Evolutionary conservation across 2,888 invertebrate genomes (phyloP), one percentile per base, ranked within the genome.

Genomic region (Mechanitis mazaeus): DNA sequence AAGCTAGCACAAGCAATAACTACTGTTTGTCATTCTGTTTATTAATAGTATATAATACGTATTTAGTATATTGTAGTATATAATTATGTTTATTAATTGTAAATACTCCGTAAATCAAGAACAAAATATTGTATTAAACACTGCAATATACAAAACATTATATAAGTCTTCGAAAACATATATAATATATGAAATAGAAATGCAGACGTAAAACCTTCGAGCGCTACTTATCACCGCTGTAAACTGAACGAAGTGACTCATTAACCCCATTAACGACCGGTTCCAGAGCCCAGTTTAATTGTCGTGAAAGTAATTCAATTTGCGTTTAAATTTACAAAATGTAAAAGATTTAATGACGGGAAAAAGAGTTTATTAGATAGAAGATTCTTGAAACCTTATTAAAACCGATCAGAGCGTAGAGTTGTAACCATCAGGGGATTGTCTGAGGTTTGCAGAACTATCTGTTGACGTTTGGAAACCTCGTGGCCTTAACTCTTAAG

Each of bases 181-280:
- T 31, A 9, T 9, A 50, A 50, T 9, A 6, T 7, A 50, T 31
- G 50, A 31, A 11, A 42, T 9, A 42, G 11, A 7, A 42, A 42
- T 42, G 6, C 9, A 42, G 5, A 50, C 3, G 4, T 31, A 50
- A 50, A 31, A 11, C 50, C 50, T 31, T 31, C 31, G 50, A 31
- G 31, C 28, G 31, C 50, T 50, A 31, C 31, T 50, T 31, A 31
- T 6, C 31, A 50, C 42, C 42, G 50, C 50, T 11, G 50, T 50
- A 6, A 31, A 9, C 50, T 9, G 50, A 47, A 45, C 54, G 45
- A 38, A 55, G 57, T 12, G 53, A 45, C 61, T 67, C 63, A 67
- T 67, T 67, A 67, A 67, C 67, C 67, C 47, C 60, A 65, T 65
- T 67, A 53, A 35, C 60, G 46, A 64, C 67, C 61, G 60, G 67